Percentiles rank a stretch among this genome's conserved stretches.
Evolutionary conservation across 2,888 invertebrate species (phyloP).

Genomic region (Dicycla oo): DNA sequence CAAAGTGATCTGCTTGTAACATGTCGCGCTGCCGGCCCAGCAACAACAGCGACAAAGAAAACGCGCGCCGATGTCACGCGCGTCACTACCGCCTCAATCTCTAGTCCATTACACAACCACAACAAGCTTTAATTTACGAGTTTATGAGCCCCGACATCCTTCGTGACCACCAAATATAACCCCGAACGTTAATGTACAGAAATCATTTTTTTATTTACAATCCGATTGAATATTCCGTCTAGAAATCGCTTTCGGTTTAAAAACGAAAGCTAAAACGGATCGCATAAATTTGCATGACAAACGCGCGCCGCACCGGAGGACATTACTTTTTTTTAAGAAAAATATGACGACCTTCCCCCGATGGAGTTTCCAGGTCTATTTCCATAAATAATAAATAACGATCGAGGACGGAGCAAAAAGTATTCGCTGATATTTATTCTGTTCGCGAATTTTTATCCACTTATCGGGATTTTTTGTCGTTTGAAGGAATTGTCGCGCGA

Average conservation of each 20-base stretch:
- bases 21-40: constrained; percentile 70
- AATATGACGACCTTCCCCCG: constrained; percentile 88
- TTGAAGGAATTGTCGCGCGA: constrained; percentile 61
- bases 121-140: constrained; percentile 73
- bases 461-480: constrained; percentile 79
- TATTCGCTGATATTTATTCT: constrained; percentile 87
- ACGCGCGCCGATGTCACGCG: constrained; percentile 39
- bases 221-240: constrained; percentile 85
- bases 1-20: constrained; percentile 62
- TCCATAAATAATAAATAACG: constrained; percentile 90
- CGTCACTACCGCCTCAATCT: constrained; percentile 41
- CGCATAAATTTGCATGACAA: constrained; percentile 90
- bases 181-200: constrained; percentile 74
- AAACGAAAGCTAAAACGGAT: constrained; percentile 86
- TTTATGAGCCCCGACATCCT: constrained; percentile 57
- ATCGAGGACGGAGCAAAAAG: constrained; percentile 86
- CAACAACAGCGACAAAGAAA: constrained; percentile 72
- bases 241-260: constrained; percentile 87
- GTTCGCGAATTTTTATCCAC: constrained; percentile 86
- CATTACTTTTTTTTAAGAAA: constrained; percentile 88
- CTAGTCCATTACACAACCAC: constrained; percentile 44
- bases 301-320: constrained; percentile 81
- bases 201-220: constrained; percentile 79
- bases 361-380: constrained; percentile 87
- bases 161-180: constrained; percentile 81